Conservation (phyloP, 2,888 invertebrate genomes). For the Protophormia terraenovae region DNA sequence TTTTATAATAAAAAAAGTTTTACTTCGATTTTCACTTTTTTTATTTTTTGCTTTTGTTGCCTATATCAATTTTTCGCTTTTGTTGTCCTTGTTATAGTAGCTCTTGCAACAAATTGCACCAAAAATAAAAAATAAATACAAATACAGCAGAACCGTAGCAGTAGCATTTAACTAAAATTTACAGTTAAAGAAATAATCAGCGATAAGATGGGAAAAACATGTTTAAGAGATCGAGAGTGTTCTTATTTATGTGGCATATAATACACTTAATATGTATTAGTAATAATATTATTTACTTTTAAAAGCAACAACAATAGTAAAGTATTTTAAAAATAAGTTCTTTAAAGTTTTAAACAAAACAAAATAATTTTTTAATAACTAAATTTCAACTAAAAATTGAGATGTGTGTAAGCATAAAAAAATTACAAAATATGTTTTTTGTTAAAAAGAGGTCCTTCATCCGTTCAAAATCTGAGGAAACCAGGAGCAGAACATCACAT, state of each 20-base stretch:
- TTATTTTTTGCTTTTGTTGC: conserved; percentile 25
- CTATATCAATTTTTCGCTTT: conserved; percentile 3
- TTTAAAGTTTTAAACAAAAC: too few species aligned
- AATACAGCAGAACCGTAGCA: conserved; percentile 21
- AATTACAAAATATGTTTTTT: too few species aligned
- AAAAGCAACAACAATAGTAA: too few species aligned
- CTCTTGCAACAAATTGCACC: conserved; percentile 45
- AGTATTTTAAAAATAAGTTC: too few species aligned
- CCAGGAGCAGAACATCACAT: too few species aligned
- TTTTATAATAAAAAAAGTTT: conserved; percentile 54
- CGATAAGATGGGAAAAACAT: background rate
- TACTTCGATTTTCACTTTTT: conserved; percentile 53
- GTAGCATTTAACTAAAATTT: conserved; percentile 18
- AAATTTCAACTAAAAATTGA: too few species aligned
- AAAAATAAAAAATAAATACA: conserved; percentile 23
- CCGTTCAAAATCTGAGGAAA: too few species aligned
- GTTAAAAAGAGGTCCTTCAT: too few species aligned
- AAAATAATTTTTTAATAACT: too few species aligned
- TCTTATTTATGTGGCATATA: background rate
- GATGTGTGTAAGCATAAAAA: too few species aligned
- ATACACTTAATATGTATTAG: too few species aligned
- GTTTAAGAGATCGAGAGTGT: background rate
- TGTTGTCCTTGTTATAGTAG: background rate
- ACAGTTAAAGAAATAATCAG: conserved; percentile 2
- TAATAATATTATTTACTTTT: too few species aligned